Percentiles rank a stretch among this genome's conserved stretches.
These are phyloP conservation scores for Isoperla grammatica DNA, from an alignment of 2,888 invertebrate species.

Conservation along the genomic window DNA sequence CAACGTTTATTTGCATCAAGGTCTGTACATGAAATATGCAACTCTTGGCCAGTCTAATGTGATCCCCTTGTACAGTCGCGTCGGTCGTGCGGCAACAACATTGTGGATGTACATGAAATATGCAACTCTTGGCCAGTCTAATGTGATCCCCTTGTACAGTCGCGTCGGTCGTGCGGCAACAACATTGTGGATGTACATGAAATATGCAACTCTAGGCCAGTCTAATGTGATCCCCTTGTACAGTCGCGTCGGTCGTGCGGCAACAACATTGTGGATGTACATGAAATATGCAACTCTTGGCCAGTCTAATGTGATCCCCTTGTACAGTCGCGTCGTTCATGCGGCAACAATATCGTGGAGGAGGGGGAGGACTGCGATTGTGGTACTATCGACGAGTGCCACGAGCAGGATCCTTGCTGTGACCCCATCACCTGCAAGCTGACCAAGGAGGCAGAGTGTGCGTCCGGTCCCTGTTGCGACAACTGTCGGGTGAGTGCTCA, in stretches of 20 bases:
- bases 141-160: no score
- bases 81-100: constrained; percentile 88
- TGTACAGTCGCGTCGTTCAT: constrained; percentile 56
- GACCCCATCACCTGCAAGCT: constrained; percentile 96
- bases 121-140: no score
- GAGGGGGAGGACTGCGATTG: constrained; percentile 98
- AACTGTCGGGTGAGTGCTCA: constrained; percentile 75
- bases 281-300: constrained; percentile 98
- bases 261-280: constrained; percentile 90
- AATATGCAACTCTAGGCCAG: constrained; percentile 95
- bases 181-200: constrained; percentile 91
- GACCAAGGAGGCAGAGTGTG: constrained; percentile 90
- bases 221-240: no score
- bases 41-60: no score
- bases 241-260: constrained; percentile 73
- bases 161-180: constrained; percentile 84
- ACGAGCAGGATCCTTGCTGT: constrained; percentile 86
- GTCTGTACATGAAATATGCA: no score
- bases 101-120: no score
- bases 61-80: constrained; percentile 43
- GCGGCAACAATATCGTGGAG: constrained; percentile 93
- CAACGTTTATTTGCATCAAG: no score
- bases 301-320: no score
- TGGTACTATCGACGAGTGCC: constrained; percentile 85
- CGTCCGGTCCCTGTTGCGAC: constrained; percentile 86